Evolutionary conservation across 2,888 invertebrate genomes (phyloP).

Genomic region (Serrognathus titanus): DNA sequence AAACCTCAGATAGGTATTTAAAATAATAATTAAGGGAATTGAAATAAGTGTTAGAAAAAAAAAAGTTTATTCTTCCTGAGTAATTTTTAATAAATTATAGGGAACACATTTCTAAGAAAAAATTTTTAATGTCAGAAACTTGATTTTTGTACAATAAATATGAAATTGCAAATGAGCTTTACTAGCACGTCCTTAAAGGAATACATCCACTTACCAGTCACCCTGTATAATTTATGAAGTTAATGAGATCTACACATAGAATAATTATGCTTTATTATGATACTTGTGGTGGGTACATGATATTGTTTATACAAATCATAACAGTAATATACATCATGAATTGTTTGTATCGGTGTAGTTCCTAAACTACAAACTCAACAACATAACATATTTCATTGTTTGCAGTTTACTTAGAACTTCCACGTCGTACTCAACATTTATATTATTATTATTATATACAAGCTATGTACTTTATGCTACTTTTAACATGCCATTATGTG

Average conservation of each 20-base stretch:
- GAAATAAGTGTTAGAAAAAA: too few relatives aligned
- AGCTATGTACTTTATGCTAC: constrained; percentile 15
- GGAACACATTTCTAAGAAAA: too few relatives aligned
- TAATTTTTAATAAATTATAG: too few relatives aligned
- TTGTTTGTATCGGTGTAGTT: constrained; percentile 7
- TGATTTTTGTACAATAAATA: too few relatives aligned
- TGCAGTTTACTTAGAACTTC: constrained; percentile 3
- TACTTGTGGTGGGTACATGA: background rate
- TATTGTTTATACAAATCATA: constrained; percentile 7
- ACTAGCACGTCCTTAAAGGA: too few relatives aligned
- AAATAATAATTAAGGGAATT: too few relatives aligned
- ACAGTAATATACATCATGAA: constrained; percentile 13
- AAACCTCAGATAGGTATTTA: too few relatives aligned
- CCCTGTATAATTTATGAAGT: background rate
- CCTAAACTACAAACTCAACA: background rate
- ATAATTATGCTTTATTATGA: background rate
- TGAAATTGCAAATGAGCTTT: too few relatives aligned
- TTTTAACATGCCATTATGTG: constrained; percentile 39
- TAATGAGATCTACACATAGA: constrained; percentile 3
- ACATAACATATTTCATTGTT: background rate
- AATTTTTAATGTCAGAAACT: too few relatives aligned
- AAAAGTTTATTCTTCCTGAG: too few relatives aligned
- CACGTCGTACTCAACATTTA: constrained; percentile 7
- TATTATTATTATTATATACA: constrained; percentile 12
- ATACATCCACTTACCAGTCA: background rate